Evolutionary conservation across 2,113 vertebrate species (phyloP), one percentile per base, ranked within the genome.

Genomic region (Artemisiospiza belli): DNA sequence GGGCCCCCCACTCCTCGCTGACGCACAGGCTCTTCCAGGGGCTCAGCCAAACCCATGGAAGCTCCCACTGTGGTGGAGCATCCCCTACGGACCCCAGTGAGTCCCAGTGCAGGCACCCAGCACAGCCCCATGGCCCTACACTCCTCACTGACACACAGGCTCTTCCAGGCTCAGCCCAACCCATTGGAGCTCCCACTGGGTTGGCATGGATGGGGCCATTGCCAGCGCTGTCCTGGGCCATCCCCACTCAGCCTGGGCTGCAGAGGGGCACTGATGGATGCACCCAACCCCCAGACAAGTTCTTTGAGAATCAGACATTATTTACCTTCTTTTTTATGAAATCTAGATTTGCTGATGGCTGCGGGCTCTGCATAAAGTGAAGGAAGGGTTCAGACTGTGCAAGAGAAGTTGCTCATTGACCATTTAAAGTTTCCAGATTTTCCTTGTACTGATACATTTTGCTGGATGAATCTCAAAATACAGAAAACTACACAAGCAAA

Each of bases 121-220:
- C 31, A 1, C 30, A 57, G 21, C 20, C 15, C n/a, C 27, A 1
- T 0, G 23, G 58, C 33, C 27, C 67, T 12, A 10, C 43, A 8
- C 41, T 33, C 25, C 68, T 43, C 0, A 0, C 30, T 41, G 51
- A 1, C 3, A 0, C 31, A 7, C 0, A 0, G 37, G 41, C 57
- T 21, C 30, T 55, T 33, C 30, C 54, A 18, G 16, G 15, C 15
- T 67, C 79, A 64, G 17, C n/a, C 69, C 41, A 39, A 39, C 39
- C 39, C 39, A 39, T 39, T 39, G 33, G 12, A 43, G 23, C 27
- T 52, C 39, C 11, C 39, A 39, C 39, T 39, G 39, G 4, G 11
- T 8, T 20, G 33, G 2, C 39, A 9, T 1, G 23, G 12, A 33
- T 1, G 8, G n/a, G 37, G 5, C 21, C 5, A 1, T 5, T 12